These are phyloP conservation scores for Corticium candelabrum DNA, from an alignment of 37 sponge, comb jelly and placozoan species.

Conservation along the genomic window DNA sequence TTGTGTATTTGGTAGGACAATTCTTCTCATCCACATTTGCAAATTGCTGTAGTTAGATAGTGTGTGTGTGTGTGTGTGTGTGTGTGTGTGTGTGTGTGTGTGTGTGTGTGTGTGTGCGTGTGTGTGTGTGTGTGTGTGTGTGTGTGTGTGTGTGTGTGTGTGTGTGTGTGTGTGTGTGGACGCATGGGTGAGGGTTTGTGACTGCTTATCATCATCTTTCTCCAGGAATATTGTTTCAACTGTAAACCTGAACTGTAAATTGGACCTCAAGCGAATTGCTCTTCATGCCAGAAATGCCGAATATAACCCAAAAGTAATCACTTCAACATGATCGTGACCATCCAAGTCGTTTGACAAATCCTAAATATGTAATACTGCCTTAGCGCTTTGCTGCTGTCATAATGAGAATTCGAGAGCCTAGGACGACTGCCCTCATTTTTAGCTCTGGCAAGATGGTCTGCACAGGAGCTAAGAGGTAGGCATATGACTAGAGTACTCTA, in stretches of 20 bases:
- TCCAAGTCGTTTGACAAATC: background rate
- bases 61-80: too few species aligned
- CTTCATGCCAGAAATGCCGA: constrained; percentile 97
- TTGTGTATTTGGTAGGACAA: too few species aligned
- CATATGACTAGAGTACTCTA: background rate
- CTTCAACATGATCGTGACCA: background rate
- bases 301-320: constrained; percentile 89
- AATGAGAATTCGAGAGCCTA: constrained; percentile 95
- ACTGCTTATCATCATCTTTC: too few species aligned
- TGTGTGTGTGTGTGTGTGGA: too few species aligned
- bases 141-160: too few species aligned
- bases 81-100: too few species aligned
- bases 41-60: too few species aligned
- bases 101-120: too few species aligned
- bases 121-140: too few species aligned
- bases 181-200: too few species aligned
- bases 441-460: constrained; percentile 99
- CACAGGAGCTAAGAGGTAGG: constrained; percentile 94
- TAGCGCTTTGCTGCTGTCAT: constrained; percentile 99
- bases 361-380: background rate
- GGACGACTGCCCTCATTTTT: constrained; percentile 96
- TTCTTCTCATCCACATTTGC: too few species aligned
- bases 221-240: constrained; percentile 99
- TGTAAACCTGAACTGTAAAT: constrained; percentile 84
- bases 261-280: constrained; percentile 93